Evolutionary conservation across 2,888 invertebrate species (phyloP), one percentile per base, ranked within the genome.

Genomic region (Dasysyrphus tricinctus): DNA sequence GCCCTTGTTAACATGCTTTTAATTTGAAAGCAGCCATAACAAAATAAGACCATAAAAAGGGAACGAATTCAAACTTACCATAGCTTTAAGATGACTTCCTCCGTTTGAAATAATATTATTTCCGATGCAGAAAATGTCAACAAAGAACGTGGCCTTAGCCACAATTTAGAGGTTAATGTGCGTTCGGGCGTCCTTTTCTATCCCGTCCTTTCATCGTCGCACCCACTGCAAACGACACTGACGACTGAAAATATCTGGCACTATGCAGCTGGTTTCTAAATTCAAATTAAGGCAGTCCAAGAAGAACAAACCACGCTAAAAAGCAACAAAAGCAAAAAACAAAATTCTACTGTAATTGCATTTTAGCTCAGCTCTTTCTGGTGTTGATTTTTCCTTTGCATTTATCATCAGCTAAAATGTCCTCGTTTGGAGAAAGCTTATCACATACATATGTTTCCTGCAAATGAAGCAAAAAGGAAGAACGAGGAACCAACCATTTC

Each of bases 91-190:
- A 39, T 34, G 69, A 5, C 44, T 5, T 44, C 75, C 65, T 70
- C 2, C 12, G n/a, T 16, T 59, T 51, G 16, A 44, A 8, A 19
- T 39, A 65, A 39, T 39, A 16, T 57, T 47, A 44, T 51, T 49
- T 67, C 49, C 1, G 32, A n/a, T 44, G 37, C 51, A 42, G 65
- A 14, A 81, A 47, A 63, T 65, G 34, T 11, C 37, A 56, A 12
- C 56, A 19, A 51, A 63, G 51, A 73, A 76, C 42, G 37, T 59
- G 37, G 65, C 59, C 57, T 14, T 49, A 32, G 59, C 72, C 42
- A 78, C 77, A 77, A 70, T 49, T 59, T 42, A 67, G 65, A 81
- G 72, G 72, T 77, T 82, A 82, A 77, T 78, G 77, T 78, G 77
- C 39, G 44, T 78, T 73, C 44, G 12, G 65, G 65, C 42, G 16